Evolutionary conservation across 2,888 invertebrate genomes (phyloP).

Genomic region (Gastrophysa polygoni): DNA sequence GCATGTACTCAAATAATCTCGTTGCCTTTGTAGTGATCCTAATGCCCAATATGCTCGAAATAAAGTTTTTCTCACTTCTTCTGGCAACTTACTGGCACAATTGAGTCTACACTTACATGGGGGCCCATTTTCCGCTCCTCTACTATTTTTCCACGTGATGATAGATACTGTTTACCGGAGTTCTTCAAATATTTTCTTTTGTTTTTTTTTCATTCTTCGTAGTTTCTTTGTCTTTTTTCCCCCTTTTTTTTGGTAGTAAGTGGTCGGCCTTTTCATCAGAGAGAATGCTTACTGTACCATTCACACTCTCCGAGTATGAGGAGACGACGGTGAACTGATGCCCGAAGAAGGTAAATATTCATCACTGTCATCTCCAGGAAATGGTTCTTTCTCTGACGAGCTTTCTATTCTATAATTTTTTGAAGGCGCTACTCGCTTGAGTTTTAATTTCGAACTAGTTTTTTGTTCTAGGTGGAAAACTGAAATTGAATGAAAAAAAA

Average conservation of each 20-base stretch:
- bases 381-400: constrained; percentile 17
- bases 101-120: constrained; percentile 10
- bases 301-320: constrained; percentile 1
- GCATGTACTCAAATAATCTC: constrained; percentile 16
- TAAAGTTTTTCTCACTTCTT: constrained; percentile 4
- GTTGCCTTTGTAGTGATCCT: constrained; percentile 14
- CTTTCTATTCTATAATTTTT: constrained; percentile 10
- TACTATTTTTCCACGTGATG: constrained; percentile 10
- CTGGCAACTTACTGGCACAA: constrained; percentile 5
- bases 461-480: too few species aligned
- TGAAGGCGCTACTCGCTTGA: constrained; percentile 5
- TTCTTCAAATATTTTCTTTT: constrained; percentile 6
- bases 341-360: constrained; percentile 5
- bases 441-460: constrained; percentile 10
- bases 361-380: constrained; percentile 16
- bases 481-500: constrained; percentile 2
- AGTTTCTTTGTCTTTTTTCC: not conserved
- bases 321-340: not conserved
- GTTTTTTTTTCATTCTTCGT: not conserved
- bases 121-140: constrained; percentile 11
- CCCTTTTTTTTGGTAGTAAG: constrained; percentile 3
- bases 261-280: constrained; percentile 4
- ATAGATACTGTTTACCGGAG: not conserved
- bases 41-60: constrained; percentile 3
- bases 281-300: constrained; percentile 11